These are phyloP conservation scores for Sarcophaga peregrina DNA, from an alignment of 1,140 invertebrate genomes.

Conservation along the genomic window DNA sequence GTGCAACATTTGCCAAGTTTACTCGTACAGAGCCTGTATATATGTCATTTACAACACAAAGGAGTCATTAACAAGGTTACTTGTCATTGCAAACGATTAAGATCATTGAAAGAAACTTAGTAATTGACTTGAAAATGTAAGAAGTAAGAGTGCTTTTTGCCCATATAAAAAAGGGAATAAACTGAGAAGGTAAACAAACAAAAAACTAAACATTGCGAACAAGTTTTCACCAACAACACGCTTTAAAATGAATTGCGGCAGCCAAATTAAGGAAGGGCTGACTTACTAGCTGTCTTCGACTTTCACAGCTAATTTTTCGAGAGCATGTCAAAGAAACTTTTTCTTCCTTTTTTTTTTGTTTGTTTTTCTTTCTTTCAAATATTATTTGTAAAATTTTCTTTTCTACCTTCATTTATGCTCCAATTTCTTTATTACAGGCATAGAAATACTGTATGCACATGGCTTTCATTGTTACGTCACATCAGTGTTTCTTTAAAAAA, in stretches of 20 bases:
- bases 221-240: neutral
- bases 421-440: neutral
- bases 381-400: neutral
- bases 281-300: too few species aligned
- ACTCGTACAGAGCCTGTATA: neutral
- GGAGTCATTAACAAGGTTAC: constrained; percentile 39
- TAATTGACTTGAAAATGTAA: constrained; percentile 21
- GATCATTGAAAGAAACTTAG: constrained; percentile 20
- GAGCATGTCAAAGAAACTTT: too few species aligned
- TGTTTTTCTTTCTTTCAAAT: neutral
- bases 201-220: constrained; percentile 12
- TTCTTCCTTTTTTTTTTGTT: too few species aligned
- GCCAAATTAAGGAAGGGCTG: too few species aligned
- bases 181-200: neutral
- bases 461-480: constrained; percentile 5
- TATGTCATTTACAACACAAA: constrained; percentile 36
- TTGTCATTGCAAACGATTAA: constrained; percentile 35
- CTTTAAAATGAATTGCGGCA: neutral
- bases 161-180: neutral
- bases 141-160: constrained; percentile 1
- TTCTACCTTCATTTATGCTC: neutral
- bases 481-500: neutral
- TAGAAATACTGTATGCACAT: neutral
- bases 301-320: too few species aligned
- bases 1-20: neutral